Conservation (phyloP, 1,140 invertebrate genomes). For the Aphelinus certus region DNA sequence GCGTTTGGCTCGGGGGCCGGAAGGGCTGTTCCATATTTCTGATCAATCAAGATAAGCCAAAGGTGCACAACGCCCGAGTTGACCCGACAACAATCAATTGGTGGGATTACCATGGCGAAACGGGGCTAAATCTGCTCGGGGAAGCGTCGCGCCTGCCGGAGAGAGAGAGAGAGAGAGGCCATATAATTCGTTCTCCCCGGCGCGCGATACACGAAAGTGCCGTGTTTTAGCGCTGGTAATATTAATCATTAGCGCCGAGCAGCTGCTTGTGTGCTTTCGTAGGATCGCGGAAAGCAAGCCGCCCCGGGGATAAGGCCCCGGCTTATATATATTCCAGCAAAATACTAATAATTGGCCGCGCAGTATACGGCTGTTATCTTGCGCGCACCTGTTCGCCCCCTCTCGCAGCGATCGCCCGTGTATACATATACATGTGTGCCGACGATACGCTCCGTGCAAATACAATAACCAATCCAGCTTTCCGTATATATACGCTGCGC, state of each 20-base stretch:
- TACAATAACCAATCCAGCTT: background rate
- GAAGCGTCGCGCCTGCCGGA: background rate
- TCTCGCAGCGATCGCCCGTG: background rate
- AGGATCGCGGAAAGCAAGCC: conserved; percentile 3
- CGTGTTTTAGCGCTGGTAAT: conserved; percentile 23
- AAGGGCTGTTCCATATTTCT: too few relatives aligned
- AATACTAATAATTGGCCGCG: conserved; percentile 61
- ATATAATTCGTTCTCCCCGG: too few relatives aligned
- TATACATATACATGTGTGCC: too few relatives aligned
- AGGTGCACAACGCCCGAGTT: background rate
- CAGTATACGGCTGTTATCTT: conserved; percentile 53
- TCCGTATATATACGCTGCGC: background rate
- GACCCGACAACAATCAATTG: conserved; percentile 1
- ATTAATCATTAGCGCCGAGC: conserved; percentile 21
- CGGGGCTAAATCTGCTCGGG: background rate
- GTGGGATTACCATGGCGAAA: background rate
- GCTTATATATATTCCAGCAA: conserved; percentile 41
- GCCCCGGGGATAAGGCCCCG: conserved; percentile 12
- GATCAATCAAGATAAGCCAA: too few relatives aligned
- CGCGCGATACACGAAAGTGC: conserved; percentile 3
- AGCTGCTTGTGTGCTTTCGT: conserved; percentile 21
- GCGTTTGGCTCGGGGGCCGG: too few relatives aligned
- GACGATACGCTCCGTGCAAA: conserved; percentile 9
- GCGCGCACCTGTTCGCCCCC: conserved; percentile 51
- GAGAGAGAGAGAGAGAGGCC: too few relatives aligned